phyloP scores from a whole-genome alignment of 1,140 invertebrate genomes.

The Caenorhabditis brenneri region DNA sequence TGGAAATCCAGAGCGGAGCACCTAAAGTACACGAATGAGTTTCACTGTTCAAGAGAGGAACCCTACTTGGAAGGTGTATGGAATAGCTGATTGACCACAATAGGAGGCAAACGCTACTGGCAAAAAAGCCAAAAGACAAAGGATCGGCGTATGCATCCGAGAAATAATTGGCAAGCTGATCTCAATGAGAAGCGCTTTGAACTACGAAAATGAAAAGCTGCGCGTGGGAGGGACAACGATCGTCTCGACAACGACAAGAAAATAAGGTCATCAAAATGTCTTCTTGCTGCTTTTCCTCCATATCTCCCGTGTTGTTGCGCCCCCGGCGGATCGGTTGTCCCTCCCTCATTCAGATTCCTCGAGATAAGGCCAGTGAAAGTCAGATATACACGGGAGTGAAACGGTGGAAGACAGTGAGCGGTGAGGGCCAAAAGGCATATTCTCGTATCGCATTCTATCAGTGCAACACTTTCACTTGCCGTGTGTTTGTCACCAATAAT shows the following conservation, averaged over 20 bases:
- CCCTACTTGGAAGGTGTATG: constrained; percentile 55
- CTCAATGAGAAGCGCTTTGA: constrained; percentile 11
- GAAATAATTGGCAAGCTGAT: constrained; percentile 31
- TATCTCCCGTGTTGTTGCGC: constrained; percentile 16
- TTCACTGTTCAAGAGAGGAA: neutral
- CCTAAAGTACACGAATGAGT: neutral
- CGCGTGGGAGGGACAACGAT: neutral
- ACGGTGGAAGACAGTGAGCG: neutral
- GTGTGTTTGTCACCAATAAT: constrained; percentile 40
- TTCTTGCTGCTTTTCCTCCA: constrained; percentile 23
- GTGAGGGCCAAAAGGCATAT: constrained; percentile 2
- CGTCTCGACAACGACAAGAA: constrained; percentile 41
- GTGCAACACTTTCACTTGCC: constrained; percentile 43
- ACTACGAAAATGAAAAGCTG: constrained; percentile 15
- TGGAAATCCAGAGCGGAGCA: constrained; percentile 46
- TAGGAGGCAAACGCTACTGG: constrained; percentile 40
- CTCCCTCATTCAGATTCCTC: constrained; percentile 25
- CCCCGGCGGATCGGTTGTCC: constrained; percentile 29
- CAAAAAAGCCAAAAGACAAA: neutral
- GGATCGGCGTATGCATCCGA: constrained; percentile 20
- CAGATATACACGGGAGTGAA: neutral
- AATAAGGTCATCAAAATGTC: constrained; percentile 41
- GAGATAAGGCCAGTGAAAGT: constrained; percentile 34
- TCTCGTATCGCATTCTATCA: constrained; percentile 28
- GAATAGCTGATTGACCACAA: constrained; percentile 54